Evolutionary conservation across 2,888 invertebrate genomes (phyloP), one percentile per base, ranked within the genome.

Genomic region (Bimastos eiseni): DNA sequence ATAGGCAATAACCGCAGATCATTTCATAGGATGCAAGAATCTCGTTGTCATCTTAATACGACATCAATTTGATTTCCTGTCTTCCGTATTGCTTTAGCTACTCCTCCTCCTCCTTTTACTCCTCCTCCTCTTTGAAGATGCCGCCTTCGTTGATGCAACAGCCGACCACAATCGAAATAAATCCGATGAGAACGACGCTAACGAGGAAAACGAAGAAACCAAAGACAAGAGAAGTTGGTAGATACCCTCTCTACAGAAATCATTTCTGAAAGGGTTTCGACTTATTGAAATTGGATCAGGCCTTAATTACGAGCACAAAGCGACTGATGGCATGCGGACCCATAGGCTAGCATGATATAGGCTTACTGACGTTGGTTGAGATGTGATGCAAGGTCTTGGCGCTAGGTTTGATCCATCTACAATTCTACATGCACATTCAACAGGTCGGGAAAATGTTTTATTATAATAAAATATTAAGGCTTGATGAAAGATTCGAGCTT

Each of bases 161-260:
- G 86, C 30, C 34, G 86, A 86, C 86, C 19, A 34, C 86, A 17
- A 86, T 37, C 0, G n/a, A 24, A 37, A 86, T 33, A 24, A 34
- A 34, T 34, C 34, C 34, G 86, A 36, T 36, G 86, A 86, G 19
- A 37, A 86, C 33, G 36, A 86, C 6, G 34, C 21, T 5, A 36
- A 36, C 36, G 37, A 37, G 36, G 36, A 86, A 86, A 24, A 86
- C 34, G 86, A 34, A 19, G 86, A 36, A 34, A 34, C 34, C 86
- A 36, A 86, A 37, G 37, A 37, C 34, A 86, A 86, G 86, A 86
- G 86, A 86, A 86, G 86, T 86, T 37, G 86, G 86, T 86, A 86
- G 36, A 86, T 36, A 70, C 70, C 70, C 30, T 70, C n/a, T n/a
- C 70, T 70, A 49, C 49, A 70, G 30, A n/a, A 70, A 11, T 70